Evolutionary conservation across 30 jellyfish, hydroid and myxozoan genomes (phyloP), one percentile per base, ranked within the genome.

Genomic region (Aurelia aurita complex sp. Pacific): DNA sequence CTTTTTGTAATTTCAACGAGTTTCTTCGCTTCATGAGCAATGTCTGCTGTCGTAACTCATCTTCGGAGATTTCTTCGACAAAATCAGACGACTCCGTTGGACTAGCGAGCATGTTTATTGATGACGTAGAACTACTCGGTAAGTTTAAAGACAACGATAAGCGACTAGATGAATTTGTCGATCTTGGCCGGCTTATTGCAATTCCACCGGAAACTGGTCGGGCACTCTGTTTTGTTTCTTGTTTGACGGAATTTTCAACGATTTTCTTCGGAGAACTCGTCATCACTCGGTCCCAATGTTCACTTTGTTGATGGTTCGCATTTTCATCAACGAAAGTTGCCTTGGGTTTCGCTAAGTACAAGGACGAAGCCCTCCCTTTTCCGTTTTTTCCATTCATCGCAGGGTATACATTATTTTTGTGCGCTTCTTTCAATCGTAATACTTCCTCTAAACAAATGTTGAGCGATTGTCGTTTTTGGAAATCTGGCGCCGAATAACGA

Each of bases 11-110:
- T 35, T 72, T 68, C 64, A 84, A 67, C 69, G 93, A 84, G 59
- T 84, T 84, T 16, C 93, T 66, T 10, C 93, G 81, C 57, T 84
- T 84, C 93, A 84, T 84, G 3, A 84, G 74, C 68, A 84, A 43
- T 46, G 93, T 73, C 77, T 74, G 87, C 51, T 73, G 81, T 46
- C 73, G 75, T 55, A 71, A 62, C 15, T 83, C 86, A 32, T 73
- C 87, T 29, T 73, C 80, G 43, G 38, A 17, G 59, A 32, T 40
- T 10, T 72, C 85, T 8, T 69, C 85, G 1, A 17, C 63, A 15
- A 52, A 36, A 42, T 64, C 83, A 11, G 19, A 16, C 36, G 43
- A 34, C 38, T 43, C 85, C 23, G 70, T n/a, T 3, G 70, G 70
- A 17, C 70, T n/a, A 17, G 70, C 34, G 13, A 23, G 36, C 70